phyloP scores from a whole-genome alignment of 2,113 vertebrate species.

The Raphicerus campestris region DNA sequence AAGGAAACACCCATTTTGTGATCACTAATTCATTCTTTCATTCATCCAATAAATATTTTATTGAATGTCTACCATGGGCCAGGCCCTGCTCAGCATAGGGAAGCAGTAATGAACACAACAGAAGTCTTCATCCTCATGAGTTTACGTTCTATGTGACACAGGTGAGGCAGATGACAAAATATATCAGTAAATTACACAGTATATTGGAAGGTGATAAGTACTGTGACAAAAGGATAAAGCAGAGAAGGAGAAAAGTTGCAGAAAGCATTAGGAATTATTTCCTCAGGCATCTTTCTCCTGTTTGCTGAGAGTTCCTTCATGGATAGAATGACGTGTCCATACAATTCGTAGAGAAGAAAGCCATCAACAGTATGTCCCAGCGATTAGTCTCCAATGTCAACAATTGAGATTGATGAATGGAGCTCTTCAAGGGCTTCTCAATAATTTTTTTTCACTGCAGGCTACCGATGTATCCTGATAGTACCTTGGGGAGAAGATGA shows the following conservation, averaged over 20 bases:
- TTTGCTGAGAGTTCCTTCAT: background rate
- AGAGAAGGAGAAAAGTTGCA: background rate
- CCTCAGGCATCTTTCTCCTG: background rate
- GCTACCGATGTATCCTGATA: background rate
- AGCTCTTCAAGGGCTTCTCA: background rate
- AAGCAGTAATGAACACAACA: background rate
- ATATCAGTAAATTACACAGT: background rate
- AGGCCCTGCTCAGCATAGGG: background rate
- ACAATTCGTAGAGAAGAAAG: background rate
- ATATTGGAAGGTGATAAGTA: background rate
- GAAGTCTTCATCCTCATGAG: background rate
- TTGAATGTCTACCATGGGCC: background rate
- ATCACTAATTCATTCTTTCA: background rate
- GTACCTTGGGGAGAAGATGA: background rate
- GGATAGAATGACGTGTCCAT: background rate
- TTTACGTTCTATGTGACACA: background rate
- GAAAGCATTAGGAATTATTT: background rate
- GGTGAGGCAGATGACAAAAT: background rate
- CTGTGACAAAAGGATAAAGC: background rate
- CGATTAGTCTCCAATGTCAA: background rate
- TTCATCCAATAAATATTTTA: background rate
- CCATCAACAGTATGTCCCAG: background rate
- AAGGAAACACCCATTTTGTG: background rate
- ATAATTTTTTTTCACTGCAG: background rate
- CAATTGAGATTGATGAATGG: background rate